These are phyloP conservation scores for Oncorhynchus gorbuscha DNA, from an alignment of 2,113 vertebrate genomes.

Conservation along the genomic window DNA sequence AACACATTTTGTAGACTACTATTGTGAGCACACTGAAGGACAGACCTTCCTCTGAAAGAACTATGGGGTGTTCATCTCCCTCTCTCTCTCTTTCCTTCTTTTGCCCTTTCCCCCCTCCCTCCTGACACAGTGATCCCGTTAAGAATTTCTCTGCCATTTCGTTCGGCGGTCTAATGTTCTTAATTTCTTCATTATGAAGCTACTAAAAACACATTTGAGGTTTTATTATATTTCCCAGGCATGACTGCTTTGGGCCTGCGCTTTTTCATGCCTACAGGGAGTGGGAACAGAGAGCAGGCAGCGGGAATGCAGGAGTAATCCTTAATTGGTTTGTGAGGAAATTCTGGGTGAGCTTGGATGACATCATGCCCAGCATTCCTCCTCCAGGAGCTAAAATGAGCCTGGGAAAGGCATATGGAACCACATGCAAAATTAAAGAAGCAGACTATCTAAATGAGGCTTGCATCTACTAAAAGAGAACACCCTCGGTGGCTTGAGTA, in stretches of 20 bases:
- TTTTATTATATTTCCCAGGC: constrained; percentile 4
- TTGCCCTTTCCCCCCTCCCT: too few relatives aligned
- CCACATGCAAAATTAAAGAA: not conserved
- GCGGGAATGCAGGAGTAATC: constrained; percentile 9
- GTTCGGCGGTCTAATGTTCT: not conserved
- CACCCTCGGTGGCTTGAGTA: too few relatives aligned
- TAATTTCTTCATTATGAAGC: constrained; percentile 16
- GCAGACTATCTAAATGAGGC: not conserved
- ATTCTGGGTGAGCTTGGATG: constrained; percentile 17
- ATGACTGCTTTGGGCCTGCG: not conserved
- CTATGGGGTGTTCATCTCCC: not conserved
- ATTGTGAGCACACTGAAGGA: too few relatives aligned
- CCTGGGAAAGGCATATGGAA: not conserved
- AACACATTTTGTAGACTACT: too few relatives aligned
- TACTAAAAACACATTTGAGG: not conserved
- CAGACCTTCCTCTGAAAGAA: too few relatives aligned
- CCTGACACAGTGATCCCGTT: not conserved
- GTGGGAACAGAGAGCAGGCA: not conserved
- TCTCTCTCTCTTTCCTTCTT: not conserved
- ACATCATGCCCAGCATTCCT: constrained; percentile 5
- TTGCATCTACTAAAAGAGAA: not conserved
- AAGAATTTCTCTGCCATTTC: not conserved
- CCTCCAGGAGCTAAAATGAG: too few relatives aligned
- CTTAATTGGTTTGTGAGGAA: constrained; percentile 38
- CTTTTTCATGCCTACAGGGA: not conserved